Percentiles rank a stretch among this genome's conserved stretches.
These are phyloP conservation scores for Lepidochrysops patricia DNA, from an alignment of 2,888 invertebrate genomes.

Conservation along the genomic window DNA sequence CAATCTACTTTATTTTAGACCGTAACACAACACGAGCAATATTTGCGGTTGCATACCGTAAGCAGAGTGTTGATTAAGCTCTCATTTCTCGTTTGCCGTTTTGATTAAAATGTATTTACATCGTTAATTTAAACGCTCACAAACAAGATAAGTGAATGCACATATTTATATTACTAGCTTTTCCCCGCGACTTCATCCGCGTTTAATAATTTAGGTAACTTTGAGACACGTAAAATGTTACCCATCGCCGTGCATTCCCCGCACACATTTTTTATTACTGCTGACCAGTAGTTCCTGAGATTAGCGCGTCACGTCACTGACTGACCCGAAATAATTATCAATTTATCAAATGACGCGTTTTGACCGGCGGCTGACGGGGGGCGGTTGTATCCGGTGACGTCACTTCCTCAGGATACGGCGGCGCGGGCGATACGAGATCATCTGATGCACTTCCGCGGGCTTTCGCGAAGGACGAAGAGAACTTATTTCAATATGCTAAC, in stretches of 20 bases:
- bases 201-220: too few species aligned
- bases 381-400: constrained; percentile 70
- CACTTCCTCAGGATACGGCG: constrained; percentile 63
- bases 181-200: too few species aligned
- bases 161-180: too few species aligned
- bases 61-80: neutral
- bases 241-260: too few species aligned
- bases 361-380: constrained; percentile 20
- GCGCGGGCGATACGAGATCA: constrained; percentile 49
- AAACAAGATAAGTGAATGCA: too few species aligned
- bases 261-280: too few species aligned
- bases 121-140: too few species aligned
- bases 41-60: constrained; percentile 17
- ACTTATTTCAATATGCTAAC: too few species aligned
- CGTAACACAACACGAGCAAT: constrained; percentile 27
- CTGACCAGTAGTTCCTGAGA: too few species aligned
- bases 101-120: neutral
- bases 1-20: constrained; percentile 39
- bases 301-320: neutral
- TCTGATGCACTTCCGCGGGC: constrained; percentile 47
- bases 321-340: neutral
- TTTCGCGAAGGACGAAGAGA: constrained; percentile 33
- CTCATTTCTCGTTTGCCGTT: neutral
- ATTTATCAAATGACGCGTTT: neutral
- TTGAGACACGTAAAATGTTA: too few species aligned